Percentiles rank a stretch among this genome's conserved stretches.
phyloP scores from a whole-genome alignment of 2,888 invertebrate species.

The Epiblema foenella region DNA sequence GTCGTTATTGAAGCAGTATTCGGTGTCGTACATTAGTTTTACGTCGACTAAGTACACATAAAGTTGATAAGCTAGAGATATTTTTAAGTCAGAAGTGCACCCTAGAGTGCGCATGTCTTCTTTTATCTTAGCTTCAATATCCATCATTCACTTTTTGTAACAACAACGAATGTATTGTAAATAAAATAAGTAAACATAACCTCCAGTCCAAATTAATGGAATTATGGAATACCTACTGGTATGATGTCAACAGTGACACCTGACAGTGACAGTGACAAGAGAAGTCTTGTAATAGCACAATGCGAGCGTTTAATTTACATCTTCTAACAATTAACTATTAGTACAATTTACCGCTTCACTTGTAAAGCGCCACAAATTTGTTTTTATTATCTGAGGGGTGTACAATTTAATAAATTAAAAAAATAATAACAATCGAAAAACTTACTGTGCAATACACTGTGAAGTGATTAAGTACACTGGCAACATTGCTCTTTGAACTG shows the following conservation, averaged over 20 bases:
- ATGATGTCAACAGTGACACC: background rate
- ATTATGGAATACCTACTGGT: too few relatives aligned
- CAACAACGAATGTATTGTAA: background rate
- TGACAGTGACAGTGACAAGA: too few relatives aligned
- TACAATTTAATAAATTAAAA: background rate
- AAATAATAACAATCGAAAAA: too few relatives aligned
- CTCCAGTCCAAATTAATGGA: background rate
- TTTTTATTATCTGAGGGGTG: background rate
- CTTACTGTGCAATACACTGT: background rate
- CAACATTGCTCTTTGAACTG: slow-evolving; percentile 9
- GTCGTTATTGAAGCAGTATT: slow-evolving; percentile 77
- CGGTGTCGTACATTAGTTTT: slow-evolving; percentile 79
- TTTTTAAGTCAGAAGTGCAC: slow-evolving; percentile 70
- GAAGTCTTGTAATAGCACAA: background rate
- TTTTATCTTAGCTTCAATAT: slow-evolving; percentile 75
- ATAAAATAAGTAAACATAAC: slow-evolving; percentile 10
- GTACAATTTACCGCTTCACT: background rate
- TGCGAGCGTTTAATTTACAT: background rate
- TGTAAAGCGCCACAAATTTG: background rate
- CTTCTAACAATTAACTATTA: background rate
- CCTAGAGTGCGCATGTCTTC: slow-evolving; percentile 77
- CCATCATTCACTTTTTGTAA: slow-evolving; percentile 57
- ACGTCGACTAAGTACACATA: slow-evolving; percentile 77
- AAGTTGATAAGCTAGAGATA: slow-evolving; percentile 72
- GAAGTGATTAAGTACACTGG: background rate